Evolutionary conservation across 2,888 invertebrate genomes (phyloP), one percentile per base, ranked within the genome.

Genomic region (Brenthis hecate): DNA sequence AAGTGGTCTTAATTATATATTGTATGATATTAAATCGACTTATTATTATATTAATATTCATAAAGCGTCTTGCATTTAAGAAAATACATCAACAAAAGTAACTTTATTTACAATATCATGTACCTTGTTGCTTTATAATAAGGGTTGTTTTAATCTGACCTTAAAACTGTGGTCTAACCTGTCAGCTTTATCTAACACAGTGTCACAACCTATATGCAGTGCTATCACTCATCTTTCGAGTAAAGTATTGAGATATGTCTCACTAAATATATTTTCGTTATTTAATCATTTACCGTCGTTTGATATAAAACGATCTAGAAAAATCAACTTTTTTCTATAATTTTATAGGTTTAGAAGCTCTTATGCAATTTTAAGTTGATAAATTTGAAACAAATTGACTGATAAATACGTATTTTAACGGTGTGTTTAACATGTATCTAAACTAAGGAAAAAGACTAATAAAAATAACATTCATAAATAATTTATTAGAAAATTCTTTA

Each of bases 101-200:
- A 58, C 48, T 32, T 2, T 13, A 43, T 11, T 43, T 43, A 54
- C 14, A 13, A 50, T 13, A 55, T 13, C 16, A 43, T 68, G 23
- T 51, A 58, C 69, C 50, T 47, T 69, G 50, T 56, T 43, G 19
- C 60, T 28, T 65, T 56, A 43, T 13, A 47, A 69, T 65, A 69
- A 23, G 60, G 65, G 19, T 56, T 28, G n/a, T 56, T 53, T 56
- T 61, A 53, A 53, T 56, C 32, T 43, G 36, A 13, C 55, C 32
- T 53, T 56, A 43, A 66, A 64, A 67, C 65, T 66, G 74, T 62
- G 73, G 74, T 71, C 66, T 69, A 69, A 73, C 72, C 73, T 73
- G 73, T 73, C 73, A 73, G 71, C 68, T 69, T 68, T 72, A 69
- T 71, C 74, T 72, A 71, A 74, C 72, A 71, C 66, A 66, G 57